Base-by-base conservation (phyloP, 2,797 vertebrate species). In the Sciurus carolinensis region DNA sequence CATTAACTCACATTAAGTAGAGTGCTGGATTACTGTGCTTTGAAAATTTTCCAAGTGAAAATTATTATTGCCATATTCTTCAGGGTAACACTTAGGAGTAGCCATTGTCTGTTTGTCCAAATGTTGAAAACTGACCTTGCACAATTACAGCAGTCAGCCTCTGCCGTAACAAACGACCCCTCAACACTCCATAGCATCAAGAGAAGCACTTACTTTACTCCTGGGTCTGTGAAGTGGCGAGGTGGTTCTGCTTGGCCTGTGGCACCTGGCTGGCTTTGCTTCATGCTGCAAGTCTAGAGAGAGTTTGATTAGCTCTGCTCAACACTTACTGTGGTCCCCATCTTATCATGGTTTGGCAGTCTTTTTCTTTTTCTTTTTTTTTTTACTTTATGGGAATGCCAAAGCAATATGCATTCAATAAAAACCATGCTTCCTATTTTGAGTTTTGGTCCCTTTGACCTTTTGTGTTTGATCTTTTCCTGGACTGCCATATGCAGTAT, bases 161-260 rank as follows among this genome's bases (percentile, higher is more conserved):
- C 75, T 69, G 44, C n/a, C 54, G 15, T 91, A 79, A 83, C n/a
- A 67, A 72, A 18, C 47, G 39, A 73, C 13, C 54, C n/a, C 47
- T n/a, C 15, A 39, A 24, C 47, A 20, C 52, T 50, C 52, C 26
- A 50, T 26, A 54, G 17, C n/a, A 44, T 84, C 62, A 84, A 80
- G 66, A 52, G 67, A 93, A 90, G 54, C 54, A 30, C 47, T 50
- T 26, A 30, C 64, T 93, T 96, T 90, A 17, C 47, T 83, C 13
- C 13, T 30, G 47, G 12, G 26, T 77, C 76, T 96, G 13, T 75
- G 62, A 82, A 44, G 62, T 73, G 12, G 66, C 50, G 6, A 26
- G 47, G n/a, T 6, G 44, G 26, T 42, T 87, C 14, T 81, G 50
- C n/a, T 3, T 30, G 15, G 18, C 15, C 44, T 47, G 15, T 33